A percentile compares a stretch with the other conserved stretches of the same genome.
These are phyloP conservation scores for Siniperca undulata DNA, from an alignment of 2,797 vertebrate genomes.

Conservation along the genomic window DNA sequence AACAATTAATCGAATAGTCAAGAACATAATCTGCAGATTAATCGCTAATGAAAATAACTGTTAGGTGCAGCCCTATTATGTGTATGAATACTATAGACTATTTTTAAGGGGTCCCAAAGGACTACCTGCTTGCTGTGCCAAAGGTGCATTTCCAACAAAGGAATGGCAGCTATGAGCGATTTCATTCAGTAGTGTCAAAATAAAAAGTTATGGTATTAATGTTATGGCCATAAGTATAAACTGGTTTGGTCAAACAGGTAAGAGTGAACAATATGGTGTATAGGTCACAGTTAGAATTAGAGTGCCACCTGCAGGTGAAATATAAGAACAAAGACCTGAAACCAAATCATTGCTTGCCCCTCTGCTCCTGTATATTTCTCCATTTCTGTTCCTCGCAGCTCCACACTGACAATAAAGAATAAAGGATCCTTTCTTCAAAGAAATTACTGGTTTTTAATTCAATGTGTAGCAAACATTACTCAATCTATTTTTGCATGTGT, in stretches of 20 bases:
- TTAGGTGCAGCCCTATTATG: background rate
- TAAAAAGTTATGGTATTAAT: background rate
- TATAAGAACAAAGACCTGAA: conserved; percentile 1
- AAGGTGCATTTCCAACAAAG: background rate
- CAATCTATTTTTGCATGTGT: background rate
- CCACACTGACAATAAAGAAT: background rate
- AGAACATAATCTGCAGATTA: background rate
- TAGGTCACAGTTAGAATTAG: conserved; percentile 21
- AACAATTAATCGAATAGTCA: background rate
- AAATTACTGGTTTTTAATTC: background rate
- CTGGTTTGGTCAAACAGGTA: background rate
- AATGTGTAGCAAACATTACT: background rate
- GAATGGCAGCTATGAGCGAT: background rate
- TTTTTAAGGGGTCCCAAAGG: background rate
- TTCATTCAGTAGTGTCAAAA: background rate
- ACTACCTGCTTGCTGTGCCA: background rate
- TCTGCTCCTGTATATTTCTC: background rate
- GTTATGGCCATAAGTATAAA: background rate
- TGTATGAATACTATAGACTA: background rate
- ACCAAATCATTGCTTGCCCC: background rate
- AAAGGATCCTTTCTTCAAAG: background rate
- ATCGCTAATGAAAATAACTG: background rate
- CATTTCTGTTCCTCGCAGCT: background rate
- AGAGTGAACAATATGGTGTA: background rate
- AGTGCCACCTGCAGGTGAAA: conserved; percentile 66